These are phyloP conservation scores for Pachypeltis micranthus DNA, from an alignment of 1,140 invertebrate species.

Conservation along the genomic window DNA sequence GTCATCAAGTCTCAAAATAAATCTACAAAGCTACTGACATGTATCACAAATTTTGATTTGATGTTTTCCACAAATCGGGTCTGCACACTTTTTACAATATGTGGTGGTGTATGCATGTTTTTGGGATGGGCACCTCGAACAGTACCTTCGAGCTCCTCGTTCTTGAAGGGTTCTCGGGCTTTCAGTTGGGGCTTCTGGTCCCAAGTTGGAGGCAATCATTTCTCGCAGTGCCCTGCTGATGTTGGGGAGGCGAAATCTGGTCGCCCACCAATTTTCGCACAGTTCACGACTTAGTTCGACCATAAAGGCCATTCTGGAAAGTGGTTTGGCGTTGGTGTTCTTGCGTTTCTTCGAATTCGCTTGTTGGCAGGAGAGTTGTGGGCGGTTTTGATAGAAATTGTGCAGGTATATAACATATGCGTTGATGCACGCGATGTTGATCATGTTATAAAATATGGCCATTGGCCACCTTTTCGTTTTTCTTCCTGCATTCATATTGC, in stretches of 20 bases:
- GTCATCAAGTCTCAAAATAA: neutral
- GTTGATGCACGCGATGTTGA: slow-evolving; percentile 12
- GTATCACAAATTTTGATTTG: neutral
- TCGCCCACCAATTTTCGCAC: neutral
- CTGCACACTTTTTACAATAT: neutral
- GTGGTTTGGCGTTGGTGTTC: neutral
- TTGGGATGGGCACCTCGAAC: slow-evolving; percentile 1
- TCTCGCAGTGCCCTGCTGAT: slow-evolving; percentile 4
- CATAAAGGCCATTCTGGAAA: slow-evolving; percentile 9
- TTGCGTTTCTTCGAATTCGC: neutral
- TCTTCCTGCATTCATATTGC: neutral
- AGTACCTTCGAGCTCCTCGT: neutral
- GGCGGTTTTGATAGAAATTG: slow-evolving; percentile 13
- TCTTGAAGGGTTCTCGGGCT: neutral
- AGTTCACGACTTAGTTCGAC: slow-evolving; percentile 1
- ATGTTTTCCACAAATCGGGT: neutral
- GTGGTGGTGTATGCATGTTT: slow-evolving; percentile 1
- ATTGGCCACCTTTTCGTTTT: slow-evolving; percentile 18
- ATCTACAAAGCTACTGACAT: neutral
- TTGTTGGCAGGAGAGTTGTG: neutral
- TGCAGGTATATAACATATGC: slow-evolving; percentile 10
- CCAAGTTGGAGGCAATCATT: slow-evolving; percentile 5
- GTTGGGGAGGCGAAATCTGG: neutral
- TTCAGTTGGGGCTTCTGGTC: slow-evolving; percentile 7
- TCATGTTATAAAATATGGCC: slow-evolving; percentile 14